Evolutionary conservation across 2,113 vertebrate genomes (phyloP), one percentile per base, ranked within the genome.

Genomic region (Labrus mixtus): DNA sequence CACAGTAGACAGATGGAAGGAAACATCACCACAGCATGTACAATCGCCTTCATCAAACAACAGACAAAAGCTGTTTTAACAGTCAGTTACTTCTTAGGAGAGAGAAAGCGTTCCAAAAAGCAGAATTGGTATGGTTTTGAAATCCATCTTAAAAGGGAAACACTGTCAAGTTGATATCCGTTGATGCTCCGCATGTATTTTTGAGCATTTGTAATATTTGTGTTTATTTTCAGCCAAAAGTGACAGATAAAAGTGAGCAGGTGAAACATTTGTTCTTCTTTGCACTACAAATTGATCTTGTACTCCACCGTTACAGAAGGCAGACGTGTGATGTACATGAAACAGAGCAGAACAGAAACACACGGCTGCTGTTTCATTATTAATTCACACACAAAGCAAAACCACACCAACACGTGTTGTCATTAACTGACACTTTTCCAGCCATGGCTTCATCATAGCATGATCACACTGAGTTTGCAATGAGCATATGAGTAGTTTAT

Each of bases 1-100:
- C 82, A 88, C 84, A 85, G 82, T 43, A 88, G 87, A 89, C 90
- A 90, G 86, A 90, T 90, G 89, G 89, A 86, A 75, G 83, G 60
- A 87, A 89, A 87, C 85, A 83, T 86, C 82, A 69, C 77, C 81
- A 86, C 81, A 88, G 86, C 77, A 70, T 89, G 89, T 87, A 74
- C 86, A 82, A 84, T 85, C 72, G 75, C 82, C 79, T 88, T 85
- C 86, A 89, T 89, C 78, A 88, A 87, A 87, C 80, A 84, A 78
- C 41, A 74, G 59, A 87, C 76, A 82, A 84, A 90, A 55, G 71
- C 71, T 76, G 67, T 86, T 87, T 87, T 88, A 82, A 78, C 83
- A 83, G 68, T 76, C 87, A 70, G 67, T 77, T 82, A 86, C 81
- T 80, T 86, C 60, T 73, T 73, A 46, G 70, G 33, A 17, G 46